These are phyloP conservation scores for Hiodon tergisus DNA, from an alignment of 2,113 vertebrate genomes.

Conservation along the genomic window DNA sequence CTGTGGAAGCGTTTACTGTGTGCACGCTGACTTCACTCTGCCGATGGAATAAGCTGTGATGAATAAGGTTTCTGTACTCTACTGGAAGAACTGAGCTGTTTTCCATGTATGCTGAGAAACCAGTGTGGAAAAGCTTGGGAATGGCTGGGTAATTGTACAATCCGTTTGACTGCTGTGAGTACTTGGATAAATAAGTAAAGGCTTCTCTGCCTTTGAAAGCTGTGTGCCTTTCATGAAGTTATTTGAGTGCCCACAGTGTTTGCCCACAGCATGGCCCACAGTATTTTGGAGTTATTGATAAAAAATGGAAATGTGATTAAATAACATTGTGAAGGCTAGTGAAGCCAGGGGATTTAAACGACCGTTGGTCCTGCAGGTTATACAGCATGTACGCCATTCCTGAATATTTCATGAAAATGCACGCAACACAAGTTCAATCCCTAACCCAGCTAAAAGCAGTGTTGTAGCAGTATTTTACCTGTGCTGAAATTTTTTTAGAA, in stretches of 20 bases:
- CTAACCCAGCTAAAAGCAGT: too few relatives aligned
- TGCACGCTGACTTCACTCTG: background rate
- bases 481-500: too few relatives aligned
- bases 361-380: too few relatives aligned
- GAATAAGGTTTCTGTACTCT: constrained; percentile 11
- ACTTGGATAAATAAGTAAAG: background rate
- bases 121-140: constrained; percentile 14
- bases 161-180: background rate
- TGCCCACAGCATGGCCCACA: constrained; percentile 8
- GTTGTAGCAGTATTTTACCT: too few relatives aligned
- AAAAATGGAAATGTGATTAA: background rate
- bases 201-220: constrained; percentile 29
- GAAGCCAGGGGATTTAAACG: too few relatives aligned
- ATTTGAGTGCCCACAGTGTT: constrained; percentile 36
- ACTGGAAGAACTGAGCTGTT: constrained; percentile 15
- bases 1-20: constrained; percentile 7
- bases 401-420: too few relatives aligned
- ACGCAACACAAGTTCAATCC: too few relatives aligned
- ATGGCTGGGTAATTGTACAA: background rate
- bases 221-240: constrained; percentile 27
- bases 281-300: background rate
- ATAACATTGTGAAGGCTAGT: too few relatives aligned
- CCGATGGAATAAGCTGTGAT: constrained; percentile 16
- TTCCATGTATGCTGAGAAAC: constrained; percentile 16
- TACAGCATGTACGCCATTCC: too few relatives aligned